phyloP scores from a whole-genome alignment of 2,797 vertebrate genomes.

The Numenius phaeopus region DNA sequence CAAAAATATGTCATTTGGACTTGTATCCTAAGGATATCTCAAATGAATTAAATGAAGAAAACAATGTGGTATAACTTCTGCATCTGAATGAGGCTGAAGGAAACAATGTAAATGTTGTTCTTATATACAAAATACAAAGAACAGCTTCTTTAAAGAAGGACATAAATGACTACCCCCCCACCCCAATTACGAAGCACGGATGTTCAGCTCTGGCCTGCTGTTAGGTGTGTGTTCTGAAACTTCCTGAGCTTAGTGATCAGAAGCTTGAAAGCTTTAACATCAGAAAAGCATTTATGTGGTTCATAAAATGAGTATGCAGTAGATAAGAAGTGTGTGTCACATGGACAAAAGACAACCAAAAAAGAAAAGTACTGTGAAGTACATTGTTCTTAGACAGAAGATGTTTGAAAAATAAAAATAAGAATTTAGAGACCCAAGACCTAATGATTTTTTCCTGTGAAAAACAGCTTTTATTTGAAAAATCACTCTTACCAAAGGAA shows the following conservation, averaged over 20 bases:
- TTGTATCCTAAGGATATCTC: not conserved
- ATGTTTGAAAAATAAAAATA: not conserved
- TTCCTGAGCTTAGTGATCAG: not conserved
- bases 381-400: not conserved
- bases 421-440: not conserved
- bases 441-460: not conserved
- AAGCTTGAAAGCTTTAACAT: not conserved
- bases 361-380: not conserved
- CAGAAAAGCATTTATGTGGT: not conserved
- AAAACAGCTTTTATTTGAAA: not conserved
- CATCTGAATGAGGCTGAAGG: not conserved
- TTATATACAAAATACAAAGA: not conserved
- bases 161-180: accelerated
- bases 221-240: not conserved
- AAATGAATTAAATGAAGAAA: not conserved
- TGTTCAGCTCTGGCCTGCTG: not conserved
- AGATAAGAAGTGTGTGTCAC: not conserved
- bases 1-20: not conserved
- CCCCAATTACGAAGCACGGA: accelerated
- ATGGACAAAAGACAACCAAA: not conserved
- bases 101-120: not conserved
- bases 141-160: not conserved
- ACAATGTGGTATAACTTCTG: not conserved
- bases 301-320: accelerated
- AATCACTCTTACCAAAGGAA: not conserved